Conservation (phyloP, 2,113 vertebrate genomes). For the Sturnira hondurensis region DNA sequence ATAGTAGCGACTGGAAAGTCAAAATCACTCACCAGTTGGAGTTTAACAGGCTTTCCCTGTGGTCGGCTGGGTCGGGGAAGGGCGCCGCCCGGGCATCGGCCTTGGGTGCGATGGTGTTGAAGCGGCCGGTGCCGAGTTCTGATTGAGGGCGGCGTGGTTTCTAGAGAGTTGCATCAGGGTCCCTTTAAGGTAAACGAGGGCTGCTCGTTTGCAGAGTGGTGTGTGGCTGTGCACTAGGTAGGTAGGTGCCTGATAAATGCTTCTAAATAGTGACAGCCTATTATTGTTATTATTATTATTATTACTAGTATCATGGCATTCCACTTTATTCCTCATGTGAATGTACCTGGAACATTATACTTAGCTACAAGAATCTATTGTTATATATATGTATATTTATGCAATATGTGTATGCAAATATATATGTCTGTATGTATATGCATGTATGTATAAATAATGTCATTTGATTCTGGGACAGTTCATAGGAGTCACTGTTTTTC, state of each 20-base stretch:
- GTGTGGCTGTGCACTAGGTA: not conserved
- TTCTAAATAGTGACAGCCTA: not conserved
- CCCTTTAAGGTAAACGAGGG: slow-evolving; percentile 57
- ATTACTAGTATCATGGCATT: not conserved
- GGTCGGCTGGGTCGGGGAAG: slow-evolving; percentile 71
- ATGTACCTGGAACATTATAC: not conserved
- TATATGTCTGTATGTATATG: not conserved
- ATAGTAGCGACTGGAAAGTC: slow-evolving; percentile 43
- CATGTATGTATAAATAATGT: not conserved
- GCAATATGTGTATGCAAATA: not conserved
- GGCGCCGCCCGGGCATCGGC: slow-evolving; percentile 64
- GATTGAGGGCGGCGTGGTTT: slow-evolving; percentile 57
- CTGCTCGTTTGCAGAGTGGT: not conserved
- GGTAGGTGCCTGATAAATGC: not conserved
- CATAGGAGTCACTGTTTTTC: not conserved
- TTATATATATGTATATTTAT: not conserved
- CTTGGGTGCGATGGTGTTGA: slow-evolving; percentile 59
- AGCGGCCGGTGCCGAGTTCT: slow-evolving; percentile 47
- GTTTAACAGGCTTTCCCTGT: slow-evolving; percentile 72
- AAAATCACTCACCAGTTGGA: slow-evolving; percentile 72
- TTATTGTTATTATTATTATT: not conserved
- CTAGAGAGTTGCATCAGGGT: slow-evolving; percentile 59
- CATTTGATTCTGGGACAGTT: not conserved
- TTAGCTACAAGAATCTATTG: not conserved
- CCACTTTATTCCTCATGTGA: not conserved